These are phyloP conservation scores for Dorcus hopei DNA, from an alignment of 2,888 invertebrate species.

Conservation along the genomic window DNA sequence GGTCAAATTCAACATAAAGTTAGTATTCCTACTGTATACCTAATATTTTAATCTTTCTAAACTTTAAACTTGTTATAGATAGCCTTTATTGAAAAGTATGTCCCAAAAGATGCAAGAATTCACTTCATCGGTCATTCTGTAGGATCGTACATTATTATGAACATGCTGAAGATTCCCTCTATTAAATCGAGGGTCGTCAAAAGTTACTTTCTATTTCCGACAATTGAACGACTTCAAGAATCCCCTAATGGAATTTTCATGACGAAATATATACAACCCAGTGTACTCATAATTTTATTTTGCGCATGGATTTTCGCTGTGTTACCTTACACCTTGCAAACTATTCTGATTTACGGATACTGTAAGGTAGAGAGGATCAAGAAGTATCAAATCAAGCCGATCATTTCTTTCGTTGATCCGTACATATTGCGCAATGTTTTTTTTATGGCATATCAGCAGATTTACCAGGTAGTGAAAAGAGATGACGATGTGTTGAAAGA, in stretches of 20 bases:
- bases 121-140: conserved; percentile 89
- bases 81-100: conserved; percentile 68
- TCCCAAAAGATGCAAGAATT: conserved; percentile 70
- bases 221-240: conserved; percentile 77
- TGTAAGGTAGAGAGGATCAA: conserved; percentile 51
- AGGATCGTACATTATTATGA: conserved; percentile 79
- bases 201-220: conserved; percentile 79
- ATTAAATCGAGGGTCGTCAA: conserved; percentile 58
- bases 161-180: conserved; percentile 61
- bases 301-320: conserved; percentile 52
- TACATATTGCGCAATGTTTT: conserved; percentile 62
- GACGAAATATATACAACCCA: conserved; percentile 59
- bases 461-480: conserved; percentile 65
- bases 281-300: conserved; percentile 50
- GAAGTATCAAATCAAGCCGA: conserved; percentile 50
- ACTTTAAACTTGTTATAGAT: conserved; percentile 40
- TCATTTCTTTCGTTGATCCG: conserved; percentile 59
- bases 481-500: conserved; percentile 60
- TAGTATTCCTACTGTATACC: neutral
- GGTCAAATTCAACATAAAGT: conserved; percentile 81
- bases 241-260: conserved; percentile 71
- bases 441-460: conserved; percentile 73
- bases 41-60: neutral
- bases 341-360: conserved; percentile 55
- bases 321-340: conserved; percentile 56